Evolutionary conservation across 2,113 vertebrate species (phyloP).

Genomic region (Percopsis transmontana): DNA sequence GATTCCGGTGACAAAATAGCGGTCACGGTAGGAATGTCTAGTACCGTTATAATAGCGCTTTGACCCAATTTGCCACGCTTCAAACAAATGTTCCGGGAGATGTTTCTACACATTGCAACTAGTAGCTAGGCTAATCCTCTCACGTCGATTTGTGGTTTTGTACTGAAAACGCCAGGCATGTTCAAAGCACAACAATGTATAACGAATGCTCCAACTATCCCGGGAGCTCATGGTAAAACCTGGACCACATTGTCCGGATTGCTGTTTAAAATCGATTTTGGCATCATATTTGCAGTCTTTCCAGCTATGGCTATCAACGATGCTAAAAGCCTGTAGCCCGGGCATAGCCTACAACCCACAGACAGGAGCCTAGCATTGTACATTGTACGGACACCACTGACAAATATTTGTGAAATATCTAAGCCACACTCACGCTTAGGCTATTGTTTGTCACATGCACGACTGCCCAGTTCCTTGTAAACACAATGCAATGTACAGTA

Average conservation of each 20-base stretch:
- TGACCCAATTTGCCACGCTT: neutral
- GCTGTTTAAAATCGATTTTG: neutral
- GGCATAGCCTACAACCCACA: slow-evolving; percentile 35
- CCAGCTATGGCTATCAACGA: slow-evolving; percentile 22
- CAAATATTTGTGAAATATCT: no score
- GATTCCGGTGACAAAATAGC: slow-evolving; percentile 56
- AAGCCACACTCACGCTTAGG: no score
- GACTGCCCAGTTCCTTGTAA: neutral
- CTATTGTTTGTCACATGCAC: no score
- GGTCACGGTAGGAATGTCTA: slow-evolving; percentile 40
- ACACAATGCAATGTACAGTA: neutral
- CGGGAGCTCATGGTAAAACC: neutral
- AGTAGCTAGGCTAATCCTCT: neutral
- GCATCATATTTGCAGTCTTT: neutral
- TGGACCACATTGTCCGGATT: neutral
- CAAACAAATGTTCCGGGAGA: neutral
- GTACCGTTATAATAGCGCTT: slow-evolving; percentile 35
- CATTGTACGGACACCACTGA: no score
- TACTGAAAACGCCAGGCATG: slow-evolving; percentile 18
- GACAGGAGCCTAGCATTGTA: neutral
- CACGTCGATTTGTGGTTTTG: slow-evolving; percentile 5
- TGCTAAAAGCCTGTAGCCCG: slow-evolving; percentile 48
- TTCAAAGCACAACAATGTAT: slow-evolving; percentile 11
- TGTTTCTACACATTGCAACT: neutral
- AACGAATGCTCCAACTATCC: neutral